These are phyloP conservation scores for Tromatobia lineatoria DNA, from an alignment of 2,888 invertebrate genomes.

Conservation along the genomic window DNA sequence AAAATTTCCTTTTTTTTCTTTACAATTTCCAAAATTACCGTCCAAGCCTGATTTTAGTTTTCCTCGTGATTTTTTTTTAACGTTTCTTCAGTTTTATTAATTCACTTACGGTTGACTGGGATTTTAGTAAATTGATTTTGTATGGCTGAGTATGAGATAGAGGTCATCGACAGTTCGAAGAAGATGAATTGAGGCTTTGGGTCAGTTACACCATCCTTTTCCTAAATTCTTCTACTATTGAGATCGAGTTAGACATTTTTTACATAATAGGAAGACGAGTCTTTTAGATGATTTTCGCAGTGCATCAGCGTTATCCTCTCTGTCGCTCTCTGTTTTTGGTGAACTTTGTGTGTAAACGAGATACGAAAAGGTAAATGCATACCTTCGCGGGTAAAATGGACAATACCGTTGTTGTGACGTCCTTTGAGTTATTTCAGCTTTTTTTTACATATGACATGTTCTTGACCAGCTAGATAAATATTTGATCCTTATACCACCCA, in stretches of 20 bases:
- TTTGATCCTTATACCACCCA: too few relatives aligned
- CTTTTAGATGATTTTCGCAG: slow-evolving; percentile 47
- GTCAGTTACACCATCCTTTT: slow-evolving; percentile 3
- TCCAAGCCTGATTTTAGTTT: not conserved
- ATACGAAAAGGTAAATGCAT: not conserved
- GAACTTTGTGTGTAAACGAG: not conserved
- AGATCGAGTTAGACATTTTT: not conserved
- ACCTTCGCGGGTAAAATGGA: not conserved
- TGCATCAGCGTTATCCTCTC: slow-evolving; percentile 51
- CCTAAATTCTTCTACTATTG: not conserved
- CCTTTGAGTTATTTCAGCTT: not conserved
- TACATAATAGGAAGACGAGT: not conserved
- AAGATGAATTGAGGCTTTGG: not conserved
- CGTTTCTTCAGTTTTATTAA: not conserved
- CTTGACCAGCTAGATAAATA: too few relatives aligned
- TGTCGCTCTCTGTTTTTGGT: not conserved
- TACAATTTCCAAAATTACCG: not conserved
- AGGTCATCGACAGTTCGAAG: not conserved
- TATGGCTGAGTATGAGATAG: not conserved
- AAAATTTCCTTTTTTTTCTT: too few relatives aligned
- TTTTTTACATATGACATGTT: too few relatives aligned
- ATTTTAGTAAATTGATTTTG: too few relatives aligned
- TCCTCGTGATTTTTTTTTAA: not conserved
- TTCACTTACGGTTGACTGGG: not conserved
- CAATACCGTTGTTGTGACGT: not conserved